phyloP scores from a whole-genome alignment of 2,888 invertebrate genomes.

The Schizaphis graminum region DNA sequence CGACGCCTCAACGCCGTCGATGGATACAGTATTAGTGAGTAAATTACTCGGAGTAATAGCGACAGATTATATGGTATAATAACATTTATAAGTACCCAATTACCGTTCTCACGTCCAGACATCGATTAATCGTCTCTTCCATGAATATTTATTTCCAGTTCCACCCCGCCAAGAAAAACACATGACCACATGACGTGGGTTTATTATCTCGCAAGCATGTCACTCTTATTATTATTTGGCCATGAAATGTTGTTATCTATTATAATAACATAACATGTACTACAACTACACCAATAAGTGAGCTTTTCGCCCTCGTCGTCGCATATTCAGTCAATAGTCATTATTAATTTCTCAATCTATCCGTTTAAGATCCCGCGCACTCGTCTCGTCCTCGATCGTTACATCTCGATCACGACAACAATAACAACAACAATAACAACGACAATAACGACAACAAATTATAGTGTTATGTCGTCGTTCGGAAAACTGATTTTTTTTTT shows the following conservation, averaged over 20 bases:
- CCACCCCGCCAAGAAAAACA: neutral
- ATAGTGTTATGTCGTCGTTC: neutral
- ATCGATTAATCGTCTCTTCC: slow-evolving; percentile 35
- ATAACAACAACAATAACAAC: slow-evolving; percentile 12
- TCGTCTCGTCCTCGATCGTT: neutral
- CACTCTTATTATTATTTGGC: slow-evolving; percentile 40
- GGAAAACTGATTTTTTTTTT: slow-evolving; percentile 25
- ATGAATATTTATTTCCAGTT: slow-evolving; percentile 27
- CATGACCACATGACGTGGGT: slow-evolving; percentile 48
- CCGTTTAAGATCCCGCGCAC: neutral
- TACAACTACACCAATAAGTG: neutral
- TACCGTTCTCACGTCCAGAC: neutral
- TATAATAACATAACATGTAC: slow-evolving; percentile 7
- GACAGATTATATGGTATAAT: neutral
- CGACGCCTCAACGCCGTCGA: too few relatives aligned
- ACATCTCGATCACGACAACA: neutral
- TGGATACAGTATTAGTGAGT: too few relatives aligned
- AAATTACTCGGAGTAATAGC: too few relatives aligned
- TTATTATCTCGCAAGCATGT: slow-evolving; percentile 47
- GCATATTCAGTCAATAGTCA: neutral
- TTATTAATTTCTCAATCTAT: neutral
- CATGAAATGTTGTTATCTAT: slow-evolving; percentile 61
- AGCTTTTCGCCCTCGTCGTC: slow-evolving; percentile 39
- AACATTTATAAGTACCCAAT: neutral
- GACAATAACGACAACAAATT: neutral